Base-by-base conservation (phyloP, 2,113 vertebrate species). In the Alosa alosa region DNA sequence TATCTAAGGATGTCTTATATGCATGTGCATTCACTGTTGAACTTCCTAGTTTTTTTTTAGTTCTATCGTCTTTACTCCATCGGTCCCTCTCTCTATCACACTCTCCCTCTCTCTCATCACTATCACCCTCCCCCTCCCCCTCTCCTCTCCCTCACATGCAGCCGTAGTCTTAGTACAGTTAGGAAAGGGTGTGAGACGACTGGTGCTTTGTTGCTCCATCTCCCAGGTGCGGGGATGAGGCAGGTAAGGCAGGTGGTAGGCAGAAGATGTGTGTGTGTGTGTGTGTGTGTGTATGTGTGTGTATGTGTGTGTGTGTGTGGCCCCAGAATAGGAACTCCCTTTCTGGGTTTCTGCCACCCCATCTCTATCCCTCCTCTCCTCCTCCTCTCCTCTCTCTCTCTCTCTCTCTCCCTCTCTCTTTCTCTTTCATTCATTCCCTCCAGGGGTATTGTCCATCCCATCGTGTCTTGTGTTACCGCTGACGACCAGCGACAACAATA, bases 401-500 rank as follows among this genome's bases (percentile, higher is more conserved):
- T 36, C 64, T 11, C 3, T 31, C 3, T 3, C 83, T 55, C 55
- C 82, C 64, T 82, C 50, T 44, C 60, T 82, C 72, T 18, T 1
- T 84, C 81, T 72, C 3, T 10, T 36, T 36, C 44, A 87, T 90
- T 91, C 88, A 86, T 83, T 60, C n/a, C 25, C 86, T 47, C 55
- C 50, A 22, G 83, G 64, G 82, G 50, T 83, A 60, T 84, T 88
- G 83, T 84, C 2, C 57, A 39, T 83, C 82, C 72, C 81, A 52
- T 75, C 22, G 41, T 82, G 41, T 82, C 84, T 90, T 86, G 87
- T 52, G 87, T 89, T 90, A 83, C 64, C 89, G 83, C 49, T 31
- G 55, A 86, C 82, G 68, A 88, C 50, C 41, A 25, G 86, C 81
- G 45, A 68, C 57, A 72, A 87, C 86, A 86, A 81, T 91, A 87